A percentile compares a stretch with the other conserved stretches of the same genome.
phyloP scores from a whole-genome alignment of 2,113 vertebrate genomes.

The Odobenus rosmarus region DNA sequence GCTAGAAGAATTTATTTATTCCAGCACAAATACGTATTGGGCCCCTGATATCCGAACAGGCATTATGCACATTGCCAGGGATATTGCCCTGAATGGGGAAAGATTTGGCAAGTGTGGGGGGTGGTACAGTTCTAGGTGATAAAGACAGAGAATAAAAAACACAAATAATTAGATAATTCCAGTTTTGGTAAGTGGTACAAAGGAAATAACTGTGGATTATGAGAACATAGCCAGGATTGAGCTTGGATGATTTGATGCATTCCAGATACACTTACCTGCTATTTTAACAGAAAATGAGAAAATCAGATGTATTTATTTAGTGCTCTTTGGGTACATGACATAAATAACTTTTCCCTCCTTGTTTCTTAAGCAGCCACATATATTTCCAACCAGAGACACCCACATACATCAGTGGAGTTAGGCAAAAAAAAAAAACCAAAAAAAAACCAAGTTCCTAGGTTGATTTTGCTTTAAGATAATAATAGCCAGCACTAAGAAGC shows the following conservation, averaged over 20 bases:
- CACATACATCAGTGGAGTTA: background rate
- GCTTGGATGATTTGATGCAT: background rate
- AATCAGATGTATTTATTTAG: background rate
- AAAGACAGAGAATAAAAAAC: background rate
- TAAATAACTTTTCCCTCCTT: background rate
- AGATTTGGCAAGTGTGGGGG: background rate
- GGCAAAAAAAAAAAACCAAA: background rate
- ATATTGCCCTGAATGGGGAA: background rate
- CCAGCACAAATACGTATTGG: background rate
- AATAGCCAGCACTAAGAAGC: background rate
- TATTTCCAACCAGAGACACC: background rate
- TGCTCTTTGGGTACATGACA: background rate
- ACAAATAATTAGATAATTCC: background rate
- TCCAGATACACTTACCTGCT: background rate
- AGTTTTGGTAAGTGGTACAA: background rate
- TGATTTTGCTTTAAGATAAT: slow-evolving; percentile 28
- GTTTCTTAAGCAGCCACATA: background rate
- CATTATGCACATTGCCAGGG: background rate
- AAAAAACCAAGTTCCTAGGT: background rate
- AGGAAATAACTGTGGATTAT: background rate
- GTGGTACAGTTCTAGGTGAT: background rate
- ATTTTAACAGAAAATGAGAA: background rate
- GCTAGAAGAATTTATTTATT: background rate
- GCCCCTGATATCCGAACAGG: background rate
- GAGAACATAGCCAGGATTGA: background rate